phyloP scores from a whole-genome alignment of 1,140 invertebrate species.

The Drosophila pallidifrons region DNA sequence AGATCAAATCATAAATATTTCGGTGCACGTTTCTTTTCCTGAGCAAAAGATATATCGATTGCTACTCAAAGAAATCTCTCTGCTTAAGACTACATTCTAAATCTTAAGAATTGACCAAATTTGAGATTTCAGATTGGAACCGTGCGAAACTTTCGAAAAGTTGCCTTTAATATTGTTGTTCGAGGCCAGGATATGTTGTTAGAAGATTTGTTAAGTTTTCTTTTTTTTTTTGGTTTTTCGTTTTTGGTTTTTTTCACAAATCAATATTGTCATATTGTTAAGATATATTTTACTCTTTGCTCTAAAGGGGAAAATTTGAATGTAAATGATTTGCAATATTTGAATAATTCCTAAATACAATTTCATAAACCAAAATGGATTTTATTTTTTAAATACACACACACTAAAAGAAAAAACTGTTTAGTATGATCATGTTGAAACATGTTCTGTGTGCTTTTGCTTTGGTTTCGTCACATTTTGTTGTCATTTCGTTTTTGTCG shows the following conservation, averaged over 20 bases:
- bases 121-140: background rate
- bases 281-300: slow-evolving; percentile 5
- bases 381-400: slow-evolving; percentile 13
- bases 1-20: background rate
- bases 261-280: slow-evolving; percentile 57
- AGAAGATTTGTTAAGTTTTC: slow-evolving; percentile 10
- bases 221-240: background rate
- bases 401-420: slow-evolving; percentile 12
- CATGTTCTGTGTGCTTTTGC: slow-evolving; percentile 10
- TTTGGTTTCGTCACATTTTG: slow-evolving; percentile 9
- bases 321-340: slow-evolving; percentile 18
- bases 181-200: slow-evolving; percentile 50
- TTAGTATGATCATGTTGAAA: slow-evolving; percentile 13
- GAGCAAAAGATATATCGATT: no score
- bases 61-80: background rate
- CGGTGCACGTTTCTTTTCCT: background rate
- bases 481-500: slow-evolving; percentile 5
- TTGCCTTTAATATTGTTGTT: background rate
- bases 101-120: slow-evolving; percentile 8
- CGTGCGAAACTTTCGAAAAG: background rate
- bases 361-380: background rate
- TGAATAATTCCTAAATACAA: slow-evolving; percentile 18
- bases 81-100: background rate
- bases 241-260: slow-evolving; percentile 36
- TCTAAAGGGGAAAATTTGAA: slow-evolving; percentile 1